Base-by-base conservation (phyloP, 2,888 invertebrate species). In the Epinotia ramella region DNA sequence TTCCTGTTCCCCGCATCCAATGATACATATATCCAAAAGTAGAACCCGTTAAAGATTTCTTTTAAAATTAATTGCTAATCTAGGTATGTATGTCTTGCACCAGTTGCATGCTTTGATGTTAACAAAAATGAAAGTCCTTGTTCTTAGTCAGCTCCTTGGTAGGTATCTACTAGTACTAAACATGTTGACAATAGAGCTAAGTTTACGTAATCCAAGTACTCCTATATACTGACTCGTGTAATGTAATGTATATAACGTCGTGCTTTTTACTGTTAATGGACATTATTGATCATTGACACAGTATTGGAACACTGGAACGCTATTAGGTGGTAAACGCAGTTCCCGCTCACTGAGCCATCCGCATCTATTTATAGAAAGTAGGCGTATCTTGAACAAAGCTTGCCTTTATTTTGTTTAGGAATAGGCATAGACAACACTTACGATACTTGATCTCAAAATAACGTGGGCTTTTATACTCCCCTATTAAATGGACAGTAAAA, bases 281-380 rank as follows among this genome's bases (percentile, higher is more conserved):
- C 66, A 72, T 76, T 76, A 76, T 76, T 72, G 67, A 66, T 75
- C 53, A 75, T 73, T 65, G 65, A 59, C 57, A 72, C 74, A 76
- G 69, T 65, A 70, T 80, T 62, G 75, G 63, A 81, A 82, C 80
- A 81, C 79, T 46, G 79, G 78, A 82, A 80, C 73, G 80, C 79
- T 79, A 78, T 81, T 80, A 80, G 78, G 75, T 78, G 73, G 73
- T 78, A 75, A 79, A 81, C 80, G 80, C 78, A 74, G 44, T 44
- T 20, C 73, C 64, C 76, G 78, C 79, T 78, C 81, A 78, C 78
- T 80, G 80, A 77, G 70, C 60, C 33, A 72, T 66, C 59, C 65
- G 60, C 20, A 53, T 62, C 62, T 76, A 76, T 76, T 76, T 72
- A 72, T 76, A 72, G 72, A 76, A 67, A 60, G 49, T 20, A 67